Evolutionary conservation across 2,888 invertebrate species (phyloP), one percentile per base, ranked within the genome.

Genomic region (Kryphioiulus occultus): DNA sequence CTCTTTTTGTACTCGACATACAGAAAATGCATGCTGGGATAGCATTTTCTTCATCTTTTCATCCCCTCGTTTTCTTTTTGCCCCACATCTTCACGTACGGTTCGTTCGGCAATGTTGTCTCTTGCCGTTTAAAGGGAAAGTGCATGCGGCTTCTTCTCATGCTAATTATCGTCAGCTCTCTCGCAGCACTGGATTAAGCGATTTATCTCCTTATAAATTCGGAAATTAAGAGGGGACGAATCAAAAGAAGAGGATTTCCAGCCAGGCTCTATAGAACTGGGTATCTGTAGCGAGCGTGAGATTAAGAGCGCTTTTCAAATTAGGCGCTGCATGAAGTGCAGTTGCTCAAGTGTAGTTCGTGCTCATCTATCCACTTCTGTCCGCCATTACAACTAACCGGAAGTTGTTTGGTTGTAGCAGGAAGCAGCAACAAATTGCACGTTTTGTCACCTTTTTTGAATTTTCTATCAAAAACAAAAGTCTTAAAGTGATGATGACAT

Each of bases 161-260:
- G 30, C 78, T 78, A 78, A 78, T 78, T 78, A 78, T 78, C 78
- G 30, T 30, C 78, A 78, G 15, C 78, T 30, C 7, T 2, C 78
- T 78, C 78, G 78, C 78, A 78, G 78, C 30, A 78, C 78, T 78
- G 78, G 78, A 78, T 78, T 78, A 78, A 78, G 78, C 78, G 78
- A 78, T 30, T 78, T 78, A 78, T 78, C 78, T 78, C 78, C 78
- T 78, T 78, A 78, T 78, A 78, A 78, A 78, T 78, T 78, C 78
- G 78, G 78, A 78, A 22, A 78, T 78, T 78, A 78, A 78, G 78
- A 78, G 78, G 30, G 15, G 78, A 22, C 53, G 30, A 78, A 78
- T 78, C 78, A 78, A 78, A 78, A 78, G 68, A 78, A 22, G 78
- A 78, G 15, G 78, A 78, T 30, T 78, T 78, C 17, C 15, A 12